Conservation (phyloP, 2,888 invertebrate species). For the Phalera bucephala region DNA sequence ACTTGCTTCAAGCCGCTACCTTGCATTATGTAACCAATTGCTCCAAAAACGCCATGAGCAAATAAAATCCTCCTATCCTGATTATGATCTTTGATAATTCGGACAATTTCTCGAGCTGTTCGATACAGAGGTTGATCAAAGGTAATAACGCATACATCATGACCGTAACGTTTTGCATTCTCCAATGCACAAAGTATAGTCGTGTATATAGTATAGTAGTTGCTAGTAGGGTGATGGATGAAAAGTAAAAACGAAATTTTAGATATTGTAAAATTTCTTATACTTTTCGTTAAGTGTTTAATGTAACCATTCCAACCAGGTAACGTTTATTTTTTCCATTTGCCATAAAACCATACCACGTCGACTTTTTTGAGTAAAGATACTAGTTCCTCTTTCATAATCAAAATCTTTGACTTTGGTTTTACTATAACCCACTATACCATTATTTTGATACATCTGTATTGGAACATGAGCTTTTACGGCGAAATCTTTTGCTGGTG, state of each 20-base stretch:
- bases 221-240: constrained; percentile 39
- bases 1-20: constrained; percentile 37
- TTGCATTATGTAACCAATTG: constrained; percentile 45
- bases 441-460: constrained; percentile 27
- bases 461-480: constrained; percentile 37
- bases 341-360: constrained; percentile 39
- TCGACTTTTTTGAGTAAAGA: constrained; percentile 16
- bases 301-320: constrained; percentile 49
- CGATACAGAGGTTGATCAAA: constrained; percentile 45
- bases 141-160: constrained; percentile 31
- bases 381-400: constrained; percentile 13
- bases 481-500: constrained; percentile 28
- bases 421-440: constrained; percentile 28
- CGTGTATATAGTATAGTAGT: constrained; percentile 39
- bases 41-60: constrained; percentile 38
- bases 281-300: constrained; percentile 34
- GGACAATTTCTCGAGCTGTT: constrained; percentile 44
- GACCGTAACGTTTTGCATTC: not conserved
- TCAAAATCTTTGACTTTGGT: constrained; percentile 21
- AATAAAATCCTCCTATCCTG: constrained; percentile 49
- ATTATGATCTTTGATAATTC: constrained; percentile 27
- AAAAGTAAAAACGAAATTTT: constrained; percentile 41
- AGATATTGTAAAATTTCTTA: constrained; percentile 28
- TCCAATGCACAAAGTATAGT: constrained; percentile 26
- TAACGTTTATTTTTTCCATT: constrained; percentile 34